Percentiles rank a stretch among this genome's conserved stretches.
Conservation (phyloP, 2,113 vertebrate species). For the Bostrychus sinensis region DNA sequence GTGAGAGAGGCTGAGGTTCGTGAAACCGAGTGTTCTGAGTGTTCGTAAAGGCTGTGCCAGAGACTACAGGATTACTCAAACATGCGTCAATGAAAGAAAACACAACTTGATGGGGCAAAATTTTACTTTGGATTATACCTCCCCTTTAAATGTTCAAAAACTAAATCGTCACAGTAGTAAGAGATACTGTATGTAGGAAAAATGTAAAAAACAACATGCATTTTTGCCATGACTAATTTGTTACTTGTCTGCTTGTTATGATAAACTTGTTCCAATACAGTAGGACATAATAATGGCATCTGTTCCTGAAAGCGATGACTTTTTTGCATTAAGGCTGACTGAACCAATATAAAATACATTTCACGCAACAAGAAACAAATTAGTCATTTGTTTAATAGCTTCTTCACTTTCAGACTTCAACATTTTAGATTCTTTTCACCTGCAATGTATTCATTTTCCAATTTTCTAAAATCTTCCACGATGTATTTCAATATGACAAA, state of each 20-base stretch:
- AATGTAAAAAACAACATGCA: too few relatives aligned
- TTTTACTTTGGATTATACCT: too few relatives aligned
- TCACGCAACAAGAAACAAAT: neutral
- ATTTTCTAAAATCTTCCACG: slow-evolving; percentile 29
- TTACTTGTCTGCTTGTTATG: neutral
- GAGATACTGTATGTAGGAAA: too few relatives aligned
- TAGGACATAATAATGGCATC: neutral
- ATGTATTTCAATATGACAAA: slow-evolving; percentile 11
- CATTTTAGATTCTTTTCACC: neutral
- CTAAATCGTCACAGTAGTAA: too few relatives aligned
- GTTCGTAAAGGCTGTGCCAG: too few relatives aligned
- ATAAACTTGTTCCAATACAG: neutral
- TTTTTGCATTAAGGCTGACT: neutral
- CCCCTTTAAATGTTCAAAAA: too few relatives aligned
- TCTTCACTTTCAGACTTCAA: neutral
- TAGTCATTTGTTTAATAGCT: neutral
- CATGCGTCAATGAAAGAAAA: too few relatives aligned
- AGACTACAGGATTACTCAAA: too few relatives aligned
- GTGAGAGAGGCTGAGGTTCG: too few relatives aligned
- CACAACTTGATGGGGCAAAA: too few relatives aligned
- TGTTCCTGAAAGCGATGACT: neutral
- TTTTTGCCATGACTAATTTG: neutral
- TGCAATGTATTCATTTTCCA: neutral
- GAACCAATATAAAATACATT: neutral
- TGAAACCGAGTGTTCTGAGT: too few relatives aligned